These are phyloP conservation scores for Agapornis roseicollis DNA, from an alignment of 2,113 vertebrate species.

Conservation along the genomic window DNA sequence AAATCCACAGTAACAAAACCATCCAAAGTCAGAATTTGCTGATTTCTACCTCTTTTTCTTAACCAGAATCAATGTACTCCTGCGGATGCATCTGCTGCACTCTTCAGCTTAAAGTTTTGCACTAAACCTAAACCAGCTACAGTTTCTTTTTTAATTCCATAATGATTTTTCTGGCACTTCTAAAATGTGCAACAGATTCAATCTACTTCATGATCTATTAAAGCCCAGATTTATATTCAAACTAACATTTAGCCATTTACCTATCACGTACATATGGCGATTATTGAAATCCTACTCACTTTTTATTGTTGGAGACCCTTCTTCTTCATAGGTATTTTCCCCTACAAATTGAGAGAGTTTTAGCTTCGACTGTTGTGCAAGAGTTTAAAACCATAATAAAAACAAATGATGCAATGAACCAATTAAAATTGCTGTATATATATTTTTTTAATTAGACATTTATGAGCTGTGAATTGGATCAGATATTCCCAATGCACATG, in stretches of 20 bases:
- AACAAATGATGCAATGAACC: constrained; percentile 67
- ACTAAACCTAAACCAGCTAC: not conserved
- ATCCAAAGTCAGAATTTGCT: not conserved
- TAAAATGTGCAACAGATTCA: not conserved
- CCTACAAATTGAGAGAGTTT: not conserved
- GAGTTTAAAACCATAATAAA: constrained; percentile 59
- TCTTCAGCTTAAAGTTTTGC: not conserved
- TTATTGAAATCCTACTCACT: not conserved
- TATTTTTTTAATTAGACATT: constrained; percentile 69
- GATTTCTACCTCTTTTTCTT: not conserved
- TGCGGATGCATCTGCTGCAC: not conserved
- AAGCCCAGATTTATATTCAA: not conserved
- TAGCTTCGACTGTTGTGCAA: not conserved
- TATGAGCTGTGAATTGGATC: constrained; percentile 57
- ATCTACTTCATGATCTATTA: not conserved
- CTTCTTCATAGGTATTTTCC: not conserved
- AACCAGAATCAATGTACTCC: not conserved
- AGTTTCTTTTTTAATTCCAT: not conserved
- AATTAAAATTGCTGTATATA: constrained; percentile 62
- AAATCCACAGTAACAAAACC: not conserved
- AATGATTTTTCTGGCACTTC: not conserved
- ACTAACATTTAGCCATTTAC: not conserved
- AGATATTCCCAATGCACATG: constrained; percentile 56
- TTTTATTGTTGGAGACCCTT: not conserved
- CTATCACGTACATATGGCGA: not conserved